These are phyloP conservation scores for Leptopilina boulardi DNA, from an alignment of 1,140 invertebrate species.

Conservation along the genomic window DNA sequence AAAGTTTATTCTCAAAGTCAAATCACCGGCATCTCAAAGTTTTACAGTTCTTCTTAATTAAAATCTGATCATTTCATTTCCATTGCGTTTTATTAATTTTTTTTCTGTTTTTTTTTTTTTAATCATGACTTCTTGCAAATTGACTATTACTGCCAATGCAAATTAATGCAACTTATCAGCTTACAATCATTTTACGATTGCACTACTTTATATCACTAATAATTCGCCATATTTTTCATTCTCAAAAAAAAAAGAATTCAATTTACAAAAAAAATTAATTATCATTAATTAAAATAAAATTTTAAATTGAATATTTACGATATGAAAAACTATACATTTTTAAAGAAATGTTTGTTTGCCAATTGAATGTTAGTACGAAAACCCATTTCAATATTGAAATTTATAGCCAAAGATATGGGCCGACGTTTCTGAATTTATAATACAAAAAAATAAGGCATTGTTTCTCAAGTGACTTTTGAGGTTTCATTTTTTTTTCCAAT, in stretches of 20 bases:
- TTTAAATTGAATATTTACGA: too few species aligned
- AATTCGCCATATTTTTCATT: too few species aligned
- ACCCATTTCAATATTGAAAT: slow-evolving; percentile 8
- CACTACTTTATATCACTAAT: not conserved
- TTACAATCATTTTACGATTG: not conserved
- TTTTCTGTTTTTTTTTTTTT: too few species aligned
- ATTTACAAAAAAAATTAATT: too few species aligned
- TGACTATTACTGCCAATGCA: not conserved
- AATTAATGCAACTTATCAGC: not conserved
- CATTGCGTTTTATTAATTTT: not conserved
- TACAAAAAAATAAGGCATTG: slow-evolving; percentile 21
- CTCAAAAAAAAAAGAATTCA: too few species aligned
- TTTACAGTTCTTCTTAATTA: slow-evolving; percentile 15
- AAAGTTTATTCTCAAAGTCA: not conserved
- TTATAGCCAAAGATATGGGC: slow-evolving; percentile 11
- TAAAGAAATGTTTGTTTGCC: not conserved
- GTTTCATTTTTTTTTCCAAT: slow-evolving; percentile 5
- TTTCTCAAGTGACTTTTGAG: slow-evolving; percentile 2
- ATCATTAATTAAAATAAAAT: too few species aligned
- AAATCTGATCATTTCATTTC: not conserved
- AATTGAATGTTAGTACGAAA: too few species aligned
- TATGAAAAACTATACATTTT: too few species aligned
- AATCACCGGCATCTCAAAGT: not conserved
- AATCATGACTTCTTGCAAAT: not conserved
- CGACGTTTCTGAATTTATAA: slow-evolving; percentile 28